These are phyloP conservation scores for Cuculus canorus DNA, from an alignment of 2,797 vertebrate species.

Conservation along the genomic window DNA sequence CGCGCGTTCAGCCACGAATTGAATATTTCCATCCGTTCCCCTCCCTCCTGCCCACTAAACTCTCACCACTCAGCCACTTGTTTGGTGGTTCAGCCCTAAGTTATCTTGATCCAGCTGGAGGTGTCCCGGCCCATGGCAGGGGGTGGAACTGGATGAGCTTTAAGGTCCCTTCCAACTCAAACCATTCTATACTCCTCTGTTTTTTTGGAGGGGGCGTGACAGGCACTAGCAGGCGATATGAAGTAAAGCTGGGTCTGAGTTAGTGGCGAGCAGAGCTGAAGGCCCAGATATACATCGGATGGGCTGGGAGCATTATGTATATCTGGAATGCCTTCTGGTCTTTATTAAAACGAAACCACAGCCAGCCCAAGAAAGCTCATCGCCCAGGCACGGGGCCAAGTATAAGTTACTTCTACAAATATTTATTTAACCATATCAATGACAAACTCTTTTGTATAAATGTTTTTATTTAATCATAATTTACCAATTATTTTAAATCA, in stretches of 20 bases:
- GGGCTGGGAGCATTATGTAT: constrained; percentile 63
- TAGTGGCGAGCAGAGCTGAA: constrained; percentile 30
- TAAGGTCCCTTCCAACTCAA: too few species aligned
- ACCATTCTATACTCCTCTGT: neutral
- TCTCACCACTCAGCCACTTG: neutral
- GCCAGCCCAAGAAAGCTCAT: constrained; percentile 72
- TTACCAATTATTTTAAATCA: constrained; percentile 80
- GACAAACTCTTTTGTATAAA: constrained; percentile 77
- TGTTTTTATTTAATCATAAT: constrained; percentile 79
- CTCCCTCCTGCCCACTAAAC: neutral
- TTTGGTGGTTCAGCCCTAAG: neutral
- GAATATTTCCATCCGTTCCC: neutral
- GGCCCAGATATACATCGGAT: constrained; percentile 45
- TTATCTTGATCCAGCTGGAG: too few species aligned
- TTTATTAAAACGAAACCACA: constrained; percentile 76
- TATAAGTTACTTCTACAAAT: constrained; percentile 75
- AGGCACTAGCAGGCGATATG: neutral
- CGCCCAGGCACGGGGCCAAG: constrained; percentile 67
- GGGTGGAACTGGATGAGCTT: too few species aligned
- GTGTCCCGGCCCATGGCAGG: too few species aligned
- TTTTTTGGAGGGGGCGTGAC: neutral
- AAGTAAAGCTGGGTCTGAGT: neutral
- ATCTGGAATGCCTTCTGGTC: constrained; percentile 74
- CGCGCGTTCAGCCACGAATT: accelerated
- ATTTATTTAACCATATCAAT: constrained; percentile 79